Evolutionary conservation across 2,888 invertebrate species (phyloP).

Genomic region (Melipona beecheii): DNA sequence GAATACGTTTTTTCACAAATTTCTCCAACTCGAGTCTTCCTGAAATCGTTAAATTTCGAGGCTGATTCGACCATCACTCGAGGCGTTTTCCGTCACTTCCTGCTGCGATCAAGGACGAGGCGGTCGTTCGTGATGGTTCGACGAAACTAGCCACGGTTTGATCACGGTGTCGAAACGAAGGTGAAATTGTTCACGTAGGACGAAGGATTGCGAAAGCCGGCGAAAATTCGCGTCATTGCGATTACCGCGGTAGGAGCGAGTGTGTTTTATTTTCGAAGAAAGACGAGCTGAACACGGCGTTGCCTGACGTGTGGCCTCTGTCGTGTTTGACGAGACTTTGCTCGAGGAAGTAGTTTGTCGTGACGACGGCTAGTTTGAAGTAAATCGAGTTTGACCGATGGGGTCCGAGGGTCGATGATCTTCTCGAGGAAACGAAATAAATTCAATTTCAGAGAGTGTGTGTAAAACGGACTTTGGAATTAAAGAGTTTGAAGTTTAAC

Average conservation of each 20-base stretch:
- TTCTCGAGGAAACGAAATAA: neutral
- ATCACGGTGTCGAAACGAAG: constrained; percentile 30
- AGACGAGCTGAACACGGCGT: neutral
- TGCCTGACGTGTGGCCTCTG: constrained; percentile 16
- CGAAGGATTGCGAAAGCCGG: constrained; percentile 15
- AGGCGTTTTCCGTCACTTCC: neutral
- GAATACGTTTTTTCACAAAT: no score
- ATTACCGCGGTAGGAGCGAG: constrained; percentile 4
- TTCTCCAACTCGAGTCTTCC: no score
- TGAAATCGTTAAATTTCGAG: neutral
- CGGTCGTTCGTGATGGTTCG: neutral
- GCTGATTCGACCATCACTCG: neutral
- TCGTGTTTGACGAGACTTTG: constrained; percentile 1
- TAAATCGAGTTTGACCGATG: neutral
- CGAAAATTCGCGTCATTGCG: constrained; percentile 25
- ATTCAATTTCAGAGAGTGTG: no score
- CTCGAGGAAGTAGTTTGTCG: constrained; percentile 2
- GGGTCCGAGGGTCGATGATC: constrained; percentile 2
- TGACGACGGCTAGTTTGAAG: neutral
- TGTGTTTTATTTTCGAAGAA: constrained; percentile 10
- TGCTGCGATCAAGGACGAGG: constrained; percentile 42
- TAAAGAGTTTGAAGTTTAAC: no score
- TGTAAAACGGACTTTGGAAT: no score
- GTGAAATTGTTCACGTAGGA: constrained; percentile 10
- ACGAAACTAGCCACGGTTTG: neutral